Evolutionary conservation across 1,140 invertebrate species (phyloP), one percentile per base, ranked within the genome.

Genomic region (Cyrtorhinus lividipennis): DNA sequence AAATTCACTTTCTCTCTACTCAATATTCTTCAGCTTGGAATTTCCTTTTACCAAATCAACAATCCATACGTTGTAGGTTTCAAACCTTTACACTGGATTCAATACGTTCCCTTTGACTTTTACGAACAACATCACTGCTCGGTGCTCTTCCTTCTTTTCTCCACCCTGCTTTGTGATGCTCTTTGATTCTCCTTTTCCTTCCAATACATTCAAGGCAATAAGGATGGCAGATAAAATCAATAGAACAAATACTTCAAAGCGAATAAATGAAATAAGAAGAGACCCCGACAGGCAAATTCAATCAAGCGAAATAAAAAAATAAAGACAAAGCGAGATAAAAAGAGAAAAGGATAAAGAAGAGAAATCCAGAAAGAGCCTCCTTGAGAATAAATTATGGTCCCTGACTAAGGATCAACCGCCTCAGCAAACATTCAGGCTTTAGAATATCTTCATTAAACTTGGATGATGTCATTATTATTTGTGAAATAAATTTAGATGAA

Each of bases 161-260:
- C 58, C 24, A 13, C 15, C 27, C 24, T 59, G 22, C 56, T 58
- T 24, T 13, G 13, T n/a, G 24, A 59, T 59, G 58, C 58, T 23
- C 58, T 59, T 59, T 59, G 58, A 59, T 59, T 30, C 20, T 5
- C 48, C 5, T 22, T 20, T 20, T 20, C 48, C 48, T 22, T 20
- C 18, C 20, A 15, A 5, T 53, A 5, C 48, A 13, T 20, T 53
- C 48, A 8, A 53, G 20, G 10, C 48, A 13, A 22, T 53, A 53
- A 5, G 10, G 48, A 18, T 3, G 26, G 18, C 1, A 26, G 58
- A 59, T 59, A 59, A 59, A 59, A 59, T 59, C 58, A 59, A 59
- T 59, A 59, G 38, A 59, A 59, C 58, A 59, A 59, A 30, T 59
- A 59, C 58, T 59, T 59, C 58, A 59, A 59, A 59, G 58, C 58